These are phyloP conservation scores for Drosophila lini DNA, from an alignment of 1,140 invertebrate genomes.

Conservation along the genomic window DNA sequence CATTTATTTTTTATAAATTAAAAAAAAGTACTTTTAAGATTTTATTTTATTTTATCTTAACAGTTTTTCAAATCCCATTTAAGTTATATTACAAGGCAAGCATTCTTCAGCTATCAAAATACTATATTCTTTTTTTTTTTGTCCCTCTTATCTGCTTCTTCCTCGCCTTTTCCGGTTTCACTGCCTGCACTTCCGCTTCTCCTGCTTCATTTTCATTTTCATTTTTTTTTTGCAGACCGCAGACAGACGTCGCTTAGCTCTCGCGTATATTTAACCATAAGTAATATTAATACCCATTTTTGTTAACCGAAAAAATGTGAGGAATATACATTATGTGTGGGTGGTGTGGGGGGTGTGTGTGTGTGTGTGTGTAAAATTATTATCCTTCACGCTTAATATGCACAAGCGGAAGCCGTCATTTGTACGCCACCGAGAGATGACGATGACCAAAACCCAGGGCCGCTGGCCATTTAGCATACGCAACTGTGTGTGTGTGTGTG, in stretches of 20 bases:
- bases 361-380: conserved; percentile 73
- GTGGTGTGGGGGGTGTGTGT: conserved; percentile 8
- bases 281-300: conserved; percentile 83
- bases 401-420: conserved; percentile 82
- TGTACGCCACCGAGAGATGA: conserved; percentile 70
- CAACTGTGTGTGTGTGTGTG: conserved; percentile 30
- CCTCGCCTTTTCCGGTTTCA: conserved; percentile 8
- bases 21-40: background rate
- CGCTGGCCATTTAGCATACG: conserved; percentile 77
- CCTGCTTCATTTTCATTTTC: background rate
- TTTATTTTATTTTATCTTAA: background rate
- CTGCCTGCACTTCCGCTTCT: conserved; percentile 11
- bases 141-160: conserved; percentile 5
- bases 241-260: conserved; percentile 60
- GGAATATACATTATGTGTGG: conserved; percentile 59
- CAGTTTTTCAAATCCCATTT: background rate
- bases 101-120: background rate
- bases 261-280: conserved; percentile 80
- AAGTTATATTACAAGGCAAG: background rate
- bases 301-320: conserved; percentile 47
- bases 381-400: conserved; percentile 83
- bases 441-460: conserved; percentile 62
- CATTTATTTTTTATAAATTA: background rate
- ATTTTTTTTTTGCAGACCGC: conserved; percentile 29
- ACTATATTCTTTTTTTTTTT: background rate